These are phyloP conservation scores for Psittacula echo DNA, from an alignment of 2,797 vertebrate genomes.

Conservation along the genomic window DNA sequence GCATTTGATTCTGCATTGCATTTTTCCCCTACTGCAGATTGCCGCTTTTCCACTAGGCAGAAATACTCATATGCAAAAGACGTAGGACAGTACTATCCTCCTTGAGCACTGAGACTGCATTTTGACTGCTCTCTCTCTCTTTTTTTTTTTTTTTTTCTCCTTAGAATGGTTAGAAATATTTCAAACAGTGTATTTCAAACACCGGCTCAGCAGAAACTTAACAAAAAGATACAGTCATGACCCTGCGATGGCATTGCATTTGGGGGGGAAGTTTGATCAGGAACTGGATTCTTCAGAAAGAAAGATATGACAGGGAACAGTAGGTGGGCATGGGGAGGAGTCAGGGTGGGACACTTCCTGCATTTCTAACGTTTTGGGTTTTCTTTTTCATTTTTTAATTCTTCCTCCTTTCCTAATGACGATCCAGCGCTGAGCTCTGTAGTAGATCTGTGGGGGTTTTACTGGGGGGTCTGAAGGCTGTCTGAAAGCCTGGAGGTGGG, in stretches of 20 bases:
- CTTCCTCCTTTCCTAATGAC: conserved; percentile 89
- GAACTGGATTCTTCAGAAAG: conserved; percentile 83
- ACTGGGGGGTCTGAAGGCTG: conserved; percentile 97
- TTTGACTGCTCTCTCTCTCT: conserved; percentile 74
- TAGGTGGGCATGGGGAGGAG: conserved; percentile 73
- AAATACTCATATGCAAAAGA: conserved; percentile 79
- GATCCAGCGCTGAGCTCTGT: conserved; percentile 98
- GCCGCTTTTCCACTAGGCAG: conserved; percentile 76
- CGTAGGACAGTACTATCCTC: conserved; percentile 73
- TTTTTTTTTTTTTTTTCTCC: neutral
- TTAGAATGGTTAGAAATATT: conserved; percentile 69
- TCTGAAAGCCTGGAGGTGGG: conserved; percentile 97
- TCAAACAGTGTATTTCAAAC: conserved; percentile 77
- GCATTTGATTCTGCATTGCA: conserved; percentile 74
- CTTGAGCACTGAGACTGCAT: conserved; percentile 74
- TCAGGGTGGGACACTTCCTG: conserved; percentile 79
- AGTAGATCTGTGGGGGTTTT: conserved; percentile 98
- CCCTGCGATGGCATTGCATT: conserved; percentile 81
- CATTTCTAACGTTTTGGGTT: conserved; percentile 76
- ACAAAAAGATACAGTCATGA: conserved; percentile 70
- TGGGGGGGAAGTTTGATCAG: conserved; percentile 73
- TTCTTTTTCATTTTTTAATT: conserved; percentile 39
- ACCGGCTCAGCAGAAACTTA: conserved; percentile 74
- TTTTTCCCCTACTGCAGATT: conserved; percentile 65
- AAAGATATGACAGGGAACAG: conserved; percentile 80